Base-by-base conservation (phyloP, 2,113 vertebrate genomes). In the Colistium nudipinnis region DNA sequence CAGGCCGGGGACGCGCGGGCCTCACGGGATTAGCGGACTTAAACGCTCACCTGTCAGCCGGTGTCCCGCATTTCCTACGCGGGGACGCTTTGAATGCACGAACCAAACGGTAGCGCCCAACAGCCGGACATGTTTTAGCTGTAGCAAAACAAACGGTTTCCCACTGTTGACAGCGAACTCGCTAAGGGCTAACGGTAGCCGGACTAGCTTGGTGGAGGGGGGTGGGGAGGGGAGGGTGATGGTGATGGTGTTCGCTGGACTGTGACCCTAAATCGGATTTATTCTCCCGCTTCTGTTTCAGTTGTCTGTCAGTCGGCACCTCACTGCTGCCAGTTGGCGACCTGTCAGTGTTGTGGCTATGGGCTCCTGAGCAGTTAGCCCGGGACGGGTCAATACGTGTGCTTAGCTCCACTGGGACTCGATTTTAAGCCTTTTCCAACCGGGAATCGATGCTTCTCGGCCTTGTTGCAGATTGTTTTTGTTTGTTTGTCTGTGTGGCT, bases 1-100 rank as follows among this genome's bases (percentile, higher is more conserved):
- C 38, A 62, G 74, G 25, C 76, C 91, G 90, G 22, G 92, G 92
- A 81, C 74, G 64, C 47, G 6, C 24, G 81, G 91, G 91, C 92
- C 91, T 83, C 65, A 20, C 55, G 76, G 87, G 79, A 84, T 91
- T 89, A 91, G 82, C 66, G 65, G 22, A n/a, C 59, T 72, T 71
- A 70, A 56, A 71, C 17, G 72, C 33, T 41, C 72, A 47, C 45
- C 45, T 81, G 74, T 71, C 82, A 82, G 71, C 47, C 47, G 55
- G 20, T 54, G 45, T 67, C 54, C 28, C 12, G 22, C 56, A 11
- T 67, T 61, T 62, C 33, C 56, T 28, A 25, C 7, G 12, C 2
- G 48, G n/a, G 3, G 16, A 24, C 7, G 8, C 13, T 11, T 2
- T 27, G 19, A 47, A 24, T 9, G 30, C 43, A 39, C 11, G 19